A percentile compares a stretch with the other conserved stretches of the same genome.
phyloP scores from a whole-genome alignment of 1,140 invertebrate genomes.

The Dinothrombium tinctorium region DNA sequence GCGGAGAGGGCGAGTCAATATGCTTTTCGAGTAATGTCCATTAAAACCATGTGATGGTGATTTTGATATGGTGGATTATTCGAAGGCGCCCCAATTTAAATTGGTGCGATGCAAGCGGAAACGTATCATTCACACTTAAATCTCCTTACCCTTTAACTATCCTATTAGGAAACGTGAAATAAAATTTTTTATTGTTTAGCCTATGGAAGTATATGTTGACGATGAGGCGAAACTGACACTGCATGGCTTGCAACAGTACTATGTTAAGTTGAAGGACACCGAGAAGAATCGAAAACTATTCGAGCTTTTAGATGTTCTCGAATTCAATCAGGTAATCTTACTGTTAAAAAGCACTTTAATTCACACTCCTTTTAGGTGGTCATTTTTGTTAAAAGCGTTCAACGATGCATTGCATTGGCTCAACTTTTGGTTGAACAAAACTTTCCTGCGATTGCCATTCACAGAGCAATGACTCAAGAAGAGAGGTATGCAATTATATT shows the following conservation, averaged over 20 bases:
- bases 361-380: conserved; percentile 41
- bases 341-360: conserved; percentile 3
- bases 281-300: conserved; percentile 99
- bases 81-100: too few species aligned
- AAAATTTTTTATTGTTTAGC: conserved; percentile 29
- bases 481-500: conserved; percentile 22
- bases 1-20: too few species aligned
- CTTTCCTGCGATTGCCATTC: conserved; percentile 97
- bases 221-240: conserved; percentile 97
- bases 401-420: conserved; percentile 86
- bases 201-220: conserved; percentile 99
- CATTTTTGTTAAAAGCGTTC: conserved; percentile 98
- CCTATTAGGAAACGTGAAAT: too few species aligned
- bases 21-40: too few species aligned
- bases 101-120: too few species aligned
- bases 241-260: conserved; percentile 96
- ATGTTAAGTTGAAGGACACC: conserved; percentile 97
- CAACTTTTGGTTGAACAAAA: conserved; percentile 94
- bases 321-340: conserved; percentile 48
- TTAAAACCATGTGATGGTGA: too few species aligned
- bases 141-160: too few species aligned
- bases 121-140: too few species aligned
- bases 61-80: too few species aligned
- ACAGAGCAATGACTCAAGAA: conserved; percentile 93
- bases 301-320: conserved; percentile 89